Base-by-base conservation (phyloP, 2,888 invertebrate genomes). In the Dasysyrphus tricinctus region DNA sequence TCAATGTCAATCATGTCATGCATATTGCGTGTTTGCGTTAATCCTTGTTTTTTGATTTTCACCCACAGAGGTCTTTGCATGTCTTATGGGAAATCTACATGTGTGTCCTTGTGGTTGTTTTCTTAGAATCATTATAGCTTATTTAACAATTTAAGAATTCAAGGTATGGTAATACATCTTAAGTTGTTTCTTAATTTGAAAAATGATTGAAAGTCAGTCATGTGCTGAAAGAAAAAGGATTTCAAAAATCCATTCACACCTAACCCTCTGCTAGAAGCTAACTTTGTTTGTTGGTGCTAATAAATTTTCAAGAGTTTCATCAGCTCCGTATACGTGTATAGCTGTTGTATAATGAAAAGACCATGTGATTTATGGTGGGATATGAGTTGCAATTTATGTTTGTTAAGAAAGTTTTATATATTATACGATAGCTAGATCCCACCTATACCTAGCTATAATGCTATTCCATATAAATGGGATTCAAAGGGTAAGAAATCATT, bases 101-200 rank as follows among this genome's bases (percentile, higher is more conserved):
- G 24, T 24, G 24, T 24, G 24, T 24, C 24, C 24, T 24, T 24
- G 12, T 12, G 70, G 16, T 63, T 49, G 34, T 14, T 39, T 70
- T 70, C 29, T 61, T 44, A 69, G 34, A 76, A 19, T 63, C 39
- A 63, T 75, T 70, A 61, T 39, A 63, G 47, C 67, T 61, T 32
- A 75, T 63, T 70, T 44, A 61, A 59, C 37, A 39, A 61, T 24
- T 24, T 24, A 1, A 24, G 24, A 39, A 11, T 11, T 5, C 11
- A 5, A 39, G 39, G 39, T 39, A 12, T 39, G 39, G 4, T 39
- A 39, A 12, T 24, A 24, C 24, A 24, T 24, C 24, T 24, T 24
- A 24, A 24, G 24, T 24, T 24, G 1, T 24, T 32, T 12, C 6
- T 63, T 63, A 42, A 63, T 6, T 63, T 63, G 61, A 63, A 63